phyloP scores from a whole-genome alignment of 2,797 vertebrate species.

The Liparis tanakae region DNA sequence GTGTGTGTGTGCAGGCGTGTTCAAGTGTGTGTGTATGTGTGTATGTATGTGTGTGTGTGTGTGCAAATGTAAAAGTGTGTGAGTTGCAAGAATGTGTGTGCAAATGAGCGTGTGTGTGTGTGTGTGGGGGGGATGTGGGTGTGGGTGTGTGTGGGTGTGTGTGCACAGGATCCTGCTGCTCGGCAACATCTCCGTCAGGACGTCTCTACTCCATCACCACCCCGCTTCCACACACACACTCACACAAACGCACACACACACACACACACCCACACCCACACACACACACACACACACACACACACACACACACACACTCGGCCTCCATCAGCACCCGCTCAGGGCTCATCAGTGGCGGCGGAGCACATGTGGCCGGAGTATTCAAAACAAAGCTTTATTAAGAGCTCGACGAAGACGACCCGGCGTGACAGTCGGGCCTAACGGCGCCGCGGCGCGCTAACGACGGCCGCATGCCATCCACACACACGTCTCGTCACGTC shows the following conservation, averaged over 20 bases:
- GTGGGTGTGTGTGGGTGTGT: conserved; percentile 16
- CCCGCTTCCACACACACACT: conserved; percentile 50
- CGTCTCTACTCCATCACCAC: conserved; percentile 75
- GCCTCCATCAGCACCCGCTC: conserved; percentile 81
- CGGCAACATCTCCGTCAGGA: conserved; percentile 81
- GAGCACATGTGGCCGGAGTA: conserved; percentile 87
- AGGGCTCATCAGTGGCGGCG: conserved; percentile 83
- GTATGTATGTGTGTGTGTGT: conserved; percentile 47
- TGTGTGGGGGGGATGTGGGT: conserved; percentile 42
- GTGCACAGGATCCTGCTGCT: conserved; percentile 62
- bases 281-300: conserved; percentile 57
- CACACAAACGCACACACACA: conserved; percentile 55
- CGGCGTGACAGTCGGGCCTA: conserved; percentile 86
- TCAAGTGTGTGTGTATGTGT: conserved; percentile 18
- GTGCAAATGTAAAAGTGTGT: conserved; percentile 8
- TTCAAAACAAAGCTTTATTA: conserved; percentile 94
- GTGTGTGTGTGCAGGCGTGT: conserved; percentile 16
- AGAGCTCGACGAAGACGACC: conserved; percentile 83
- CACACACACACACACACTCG: conserved; percentile 55
- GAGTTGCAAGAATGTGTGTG: no score
- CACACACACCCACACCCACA: no score
- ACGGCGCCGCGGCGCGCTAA: conserved; percentile 86
- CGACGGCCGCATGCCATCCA: conserved; percentile 70
- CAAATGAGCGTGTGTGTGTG: conserved; percentile 18
- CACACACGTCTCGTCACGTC: conserved; percentile 50